Base-by-base conservation (phyloP, 2,113 vertebrate species). In the Platycercus adscitus region DNA sequence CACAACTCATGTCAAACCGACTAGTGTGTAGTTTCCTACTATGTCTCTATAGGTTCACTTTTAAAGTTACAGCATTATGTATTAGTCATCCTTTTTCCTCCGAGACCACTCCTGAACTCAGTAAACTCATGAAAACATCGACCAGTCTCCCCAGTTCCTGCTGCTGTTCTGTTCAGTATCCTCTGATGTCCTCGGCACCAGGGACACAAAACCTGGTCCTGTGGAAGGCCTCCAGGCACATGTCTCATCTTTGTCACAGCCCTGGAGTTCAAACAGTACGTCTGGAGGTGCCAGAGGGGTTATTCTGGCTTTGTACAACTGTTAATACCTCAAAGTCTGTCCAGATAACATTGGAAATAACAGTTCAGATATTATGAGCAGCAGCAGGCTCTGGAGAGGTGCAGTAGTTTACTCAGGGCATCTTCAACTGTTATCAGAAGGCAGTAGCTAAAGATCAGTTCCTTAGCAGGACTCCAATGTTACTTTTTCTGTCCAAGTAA, bases 1-100 rank as follows among this genome's bases (percentile, higher is more conserved):
- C 93, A 89, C 97, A 98, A 98, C 85, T 98, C 98, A 97, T 96
- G 97, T 98, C 97, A 97, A 95, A 92, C 69, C 86, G 94, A 90
- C 84, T 76, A 47, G 93, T 91, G 64, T 94, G 75, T 71, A 89
- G 92, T 94, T 98, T 98, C 96, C 97, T 97, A 85, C 86, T 87
- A 63, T 70, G 95, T 97, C 98, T 96, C 95, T 68, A 49, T 58
- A 95, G 92, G 55, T 94, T 94, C 88, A 69, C 89, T 95, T 96
- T 97, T 91, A 95, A 97, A 96, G 87, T 90, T 88, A 50, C 61
- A 75, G 72, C 79, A 93, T 96, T 96, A 93, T 39, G 35, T 93
- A 94, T 96, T 91, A 90, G 91, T 97, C 96, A 98, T 96, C 89
- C 70, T 73, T 61, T 92, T 77, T 91, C 97, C 92, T 93, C 64